These are phyloP conservation scores for Aphidius ervi DNA, from an alignment of 1,140 invertebrate species.

Conservation along the genomic window DNA sequence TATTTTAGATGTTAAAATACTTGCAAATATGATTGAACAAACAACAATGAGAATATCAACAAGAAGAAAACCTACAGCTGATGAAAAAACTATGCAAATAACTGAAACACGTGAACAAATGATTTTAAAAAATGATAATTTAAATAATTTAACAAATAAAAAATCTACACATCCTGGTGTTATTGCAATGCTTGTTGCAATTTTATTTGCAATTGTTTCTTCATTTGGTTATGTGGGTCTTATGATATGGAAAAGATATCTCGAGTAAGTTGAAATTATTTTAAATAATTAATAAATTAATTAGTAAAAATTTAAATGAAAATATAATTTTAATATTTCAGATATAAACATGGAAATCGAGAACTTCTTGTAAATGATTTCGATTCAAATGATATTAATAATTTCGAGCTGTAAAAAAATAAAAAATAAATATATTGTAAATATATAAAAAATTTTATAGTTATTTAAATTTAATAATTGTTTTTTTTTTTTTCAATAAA, in stretches of 20 bases:
- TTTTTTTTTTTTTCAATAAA: too few relatives aligned
- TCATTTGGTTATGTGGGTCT: constrained; percentile 42
- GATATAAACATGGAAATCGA: constrained; percentile 46
- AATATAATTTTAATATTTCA: constrained; percentile 28
- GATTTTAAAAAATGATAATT: constrained; percentile 5
- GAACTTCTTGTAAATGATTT: constrained; percentile 50
- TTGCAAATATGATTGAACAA: too few relatives aligned
- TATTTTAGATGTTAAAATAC: too few relatives aligned
- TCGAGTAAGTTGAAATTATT: constrained; percentile 40
- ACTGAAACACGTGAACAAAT: constrained; percentile 11
- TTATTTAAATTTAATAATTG: too few relatives aligned
- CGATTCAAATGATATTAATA: constrained; percentile 44
- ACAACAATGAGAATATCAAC: neutral
- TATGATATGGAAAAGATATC: constrained; percentile 43
- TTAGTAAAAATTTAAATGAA: neutral
- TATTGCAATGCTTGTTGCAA: constrained; percentile 34
- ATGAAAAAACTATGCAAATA: neutral
- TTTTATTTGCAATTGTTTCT: constrained; percentile 37
- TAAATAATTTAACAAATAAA: constrained; percentile 13
- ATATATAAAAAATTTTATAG: too few relatives aligned
- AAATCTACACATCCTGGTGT: constrained; percentile 28
- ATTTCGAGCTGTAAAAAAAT: constrained; percentile 46
- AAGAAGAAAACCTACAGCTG: neutral
- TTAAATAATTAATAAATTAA: neutral
- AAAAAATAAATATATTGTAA: neutral